These are phyloP conservation scores for Cossypha caffra DNA, from an alignment of 2,797 vertebrate genomes.

Conservation along the genomic window DNA sequence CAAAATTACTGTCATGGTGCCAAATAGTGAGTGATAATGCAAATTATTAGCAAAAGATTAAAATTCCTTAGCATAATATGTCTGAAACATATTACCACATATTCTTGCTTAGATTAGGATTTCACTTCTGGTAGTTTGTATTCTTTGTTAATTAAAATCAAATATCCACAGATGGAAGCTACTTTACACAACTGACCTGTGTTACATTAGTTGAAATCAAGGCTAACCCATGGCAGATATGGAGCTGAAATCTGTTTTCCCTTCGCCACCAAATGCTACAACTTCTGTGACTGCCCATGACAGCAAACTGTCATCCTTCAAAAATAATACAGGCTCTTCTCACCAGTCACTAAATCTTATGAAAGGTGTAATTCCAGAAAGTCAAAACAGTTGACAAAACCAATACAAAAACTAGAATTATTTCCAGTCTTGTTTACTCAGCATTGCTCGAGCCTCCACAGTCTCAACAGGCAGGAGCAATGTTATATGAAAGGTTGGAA, in stretches of 20 bases:
- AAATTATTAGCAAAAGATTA: not conserved
- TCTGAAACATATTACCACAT: not conserved
- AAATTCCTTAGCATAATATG: not conserved
- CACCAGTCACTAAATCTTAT: not conserved
- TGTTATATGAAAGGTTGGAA: not conserved
- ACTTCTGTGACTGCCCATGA: not conserved
- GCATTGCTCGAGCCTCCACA: not conserved
- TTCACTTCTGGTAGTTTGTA: constrained; percentile 1
- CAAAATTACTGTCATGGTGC: not conserved
- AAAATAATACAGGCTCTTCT: not conserved
- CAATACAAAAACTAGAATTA: not conserved
- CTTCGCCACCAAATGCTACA: not conserved
- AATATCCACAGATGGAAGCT: constrained; percentile 44
- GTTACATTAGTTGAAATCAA: constrained; percentile 2
- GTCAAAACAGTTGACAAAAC: not conserved
- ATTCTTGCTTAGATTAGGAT: constrained; percentile 10
- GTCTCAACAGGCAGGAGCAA: not conserved
- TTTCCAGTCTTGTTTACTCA: not conserved
- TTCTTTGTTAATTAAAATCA: constrained; percentile 53
- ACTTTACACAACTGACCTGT: constrained; percentile 7
- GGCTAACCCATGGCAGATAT: not conserved
- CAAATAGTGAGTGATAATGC: not conserved
- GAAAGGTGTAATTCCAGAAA: not conserved
- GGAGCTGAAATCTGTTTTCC: constrained; percentile 31
- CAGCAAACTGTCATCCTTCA: constrained; percentile 22